phyloP scores from a whole-genome alignment of 2,113 vertebrate genomes.

The Poeciliopsis retropinna region DNA sequence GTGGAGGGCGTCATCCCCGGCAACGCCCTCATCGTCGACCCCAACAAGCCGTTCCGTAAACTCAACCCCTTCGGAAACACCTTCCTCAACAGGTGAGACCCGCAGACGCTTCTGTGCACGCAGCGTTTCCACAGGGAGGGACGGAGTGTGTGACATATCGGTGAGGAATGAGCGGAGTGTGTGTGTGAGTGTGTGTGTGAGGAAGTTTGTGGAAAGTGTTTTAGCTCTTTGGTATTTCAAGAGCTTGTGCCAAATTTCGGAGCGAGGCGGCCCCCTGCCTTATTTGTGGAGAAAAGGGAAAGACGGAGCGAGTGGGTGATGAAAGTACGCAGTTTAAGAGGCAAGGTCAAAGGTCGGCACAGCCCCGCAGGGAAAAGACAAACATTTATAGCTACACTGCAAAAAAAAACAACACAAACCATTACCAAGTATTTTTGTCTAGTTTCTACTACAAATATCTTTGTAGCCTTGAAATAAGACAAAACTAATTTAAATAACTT shows the following conservation, averaged over 20 bases:
- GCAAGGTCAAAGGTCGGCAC: slow-evolving; percentile 42
- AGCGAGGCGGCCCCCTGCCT: slow-evolving; percentile 68
- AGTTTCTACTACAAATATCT: too few species aligned
- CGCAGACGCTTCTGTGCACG: background rate
- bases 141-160: background rate
- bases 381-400: slow-evolving; percentile 44
- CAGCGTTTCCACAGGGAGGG: background rate
- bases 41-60: slow-evolving; percentile 93
- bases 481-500: too few species aligned
- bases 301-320: slow-evolving; percentile 59
- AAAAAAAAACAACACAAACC: too few species aligned
- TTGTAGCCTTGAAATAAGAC: too few species aligned
- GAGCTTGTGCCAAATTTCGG: slow-evolving; percentile 74
- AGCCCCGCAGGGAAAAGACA: slow-evolving; percentile 21
- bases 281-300: slow-evolving; percentile 81
- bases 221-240: slow-evolving; percentile 75
- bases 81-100: slow-evolving; percentile 90
- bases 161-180: background rate
- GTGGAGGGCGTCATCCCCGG: slow-evolving; percentile 86
- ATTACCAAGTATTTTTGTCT: too few species aligned
- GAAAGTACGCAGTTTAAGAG: slow-evolving; percentile 61
- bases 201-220: slow-evolving; percentile 33
- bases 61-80: slow-evolving; percentile 93
- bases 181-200: slow-evolving; percentile 22
- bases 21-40: slow-evolving; percentile 92